These are phyloP conservation scores for Lordiphosa mommai DNA, from an alignment of 1,140 invertebrate genomes.

Conservation along the genomic window DNA sequence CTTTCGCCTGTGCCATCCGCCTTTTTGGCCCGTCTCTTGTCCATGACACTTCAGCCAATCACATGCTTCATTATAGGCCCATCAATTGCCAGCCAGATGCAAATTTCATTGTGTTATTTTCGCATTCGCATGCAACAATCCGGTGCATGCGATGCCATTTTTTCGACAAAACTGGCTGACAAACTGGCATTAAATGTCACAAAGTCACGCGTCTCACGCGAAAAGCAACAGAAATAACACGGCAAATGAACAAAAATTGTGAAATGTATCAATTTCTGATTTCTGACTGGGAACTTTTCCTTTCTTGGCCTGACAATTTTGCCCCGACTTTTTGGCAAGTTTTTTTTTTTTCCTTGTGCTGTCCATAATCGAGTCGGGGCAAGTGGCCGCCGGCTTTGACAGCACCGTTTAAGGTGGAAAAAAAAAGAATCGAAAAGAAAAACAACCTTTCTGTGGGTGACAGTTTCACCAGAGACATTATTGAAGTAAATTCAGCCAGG, in stretches of 20 bases:
- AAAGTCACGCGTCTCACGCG: conserved; percentile 58
- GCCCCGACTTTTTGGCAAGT: conserved; percentile 12
- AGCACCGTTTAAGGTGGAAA: conserved; percentile 50
- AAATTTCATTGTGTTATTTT: conserved; percentile 73
- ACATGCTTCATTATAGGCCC: conserved; percentile 69
- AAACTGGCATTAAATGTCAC: conserved; percentile 72
- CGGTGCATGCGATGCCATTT: conserved; percentile 28
- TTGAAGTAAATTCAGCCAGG: conserved; percentile 1
- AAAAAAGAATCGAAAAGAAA: conserved; percentile 10
- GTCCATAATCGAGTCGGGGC: conserved; percentile 17
- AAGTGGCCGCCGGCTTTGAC: conserved; percentile 62
- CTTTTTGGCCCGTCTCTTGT: not conserved
- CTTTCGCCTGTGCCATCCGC: not conserved
- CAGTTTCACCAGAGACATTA: conserved; percentile 33
- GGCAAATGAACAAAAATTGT: conserved; percentile 24
- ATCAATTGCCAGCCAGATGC: conserved; percentile 49
- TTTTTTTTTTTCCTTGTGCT: not conserved
- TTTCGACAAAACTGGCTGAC: conserved; percentile 37
- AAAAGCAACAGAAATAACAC: conserved; percentile 24
- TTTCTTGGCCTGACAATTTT: conserved; percentile 18
- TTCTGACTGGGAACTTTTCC: conserved; percentile 28
- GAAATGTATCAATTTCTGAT: conserved; percentile 71
- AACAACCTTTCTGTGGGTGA: conserved; percentile 33
- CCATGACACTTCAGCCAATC: conserved; percentile 68
- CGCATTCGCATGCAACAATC: conserved; percentile 48